Evolutionary conservation across 2,888 invertebrate species (phyloP), one percentile per base, ranked within the genome.

Genomic region (Tinea trinotella): DNA sequence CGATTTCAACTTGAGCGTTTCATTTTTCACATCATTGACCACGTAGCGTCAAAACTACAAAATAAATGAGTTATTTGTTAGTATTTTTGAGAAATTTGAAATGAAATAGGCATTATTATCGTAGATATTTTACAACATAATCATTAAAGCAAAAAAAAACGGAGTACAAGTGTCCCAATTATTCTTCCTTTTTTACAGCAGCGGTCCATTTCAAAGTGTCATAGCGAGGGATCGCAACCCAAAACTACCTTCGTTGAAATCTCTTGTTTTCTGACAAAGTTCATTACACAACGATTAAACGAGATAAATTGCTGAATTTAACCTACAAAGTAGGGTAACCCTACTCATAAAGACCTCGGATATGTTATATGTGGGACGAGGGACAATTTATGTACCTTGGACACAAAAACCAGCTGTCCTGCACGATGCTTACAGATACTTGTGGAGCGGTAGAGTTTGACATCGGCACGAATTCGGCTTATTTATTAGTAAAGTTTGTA

Each of bases 401-500:
- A 68, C 70, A 74, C 79, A 82, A 81, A 83, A 82, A 80, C 71
- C 68, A 60, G 63, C 68, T 60, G 61, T 60, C 65, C 63, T 63
- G 67, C 74, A 71, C 70, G 71, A 70, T 68, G 66, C 62, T 60
- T 20, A 65, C 64, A 72, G 74, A 80, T 79, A 81, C 76, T 78
- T 69, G 71, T 67, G 70, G 68, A 64, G 69, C 68, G 73, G 67
- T 74, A 69, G 74, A 80, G 71, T 80, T 76, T 76, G 82, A 80
- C 81, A 70, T 74, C 71, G 72, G 77, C 71, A 65, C 70, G 75
- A 76, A 77, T 76, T 79, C 71, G 76, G 78, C 74, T 81, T 81
- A 83, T 84, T 82, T 83, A 84, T 84, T 80, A 75, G 72, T 59
- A 78, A 83, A 84, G 76, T 84, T 83, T 68, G 65, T 63, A 71